These are phyloP conservation scores for Camponotus fellah DNA, from an alignment of 2,888 invertebrate genomes.

Conservation along the genomic window DNA sequence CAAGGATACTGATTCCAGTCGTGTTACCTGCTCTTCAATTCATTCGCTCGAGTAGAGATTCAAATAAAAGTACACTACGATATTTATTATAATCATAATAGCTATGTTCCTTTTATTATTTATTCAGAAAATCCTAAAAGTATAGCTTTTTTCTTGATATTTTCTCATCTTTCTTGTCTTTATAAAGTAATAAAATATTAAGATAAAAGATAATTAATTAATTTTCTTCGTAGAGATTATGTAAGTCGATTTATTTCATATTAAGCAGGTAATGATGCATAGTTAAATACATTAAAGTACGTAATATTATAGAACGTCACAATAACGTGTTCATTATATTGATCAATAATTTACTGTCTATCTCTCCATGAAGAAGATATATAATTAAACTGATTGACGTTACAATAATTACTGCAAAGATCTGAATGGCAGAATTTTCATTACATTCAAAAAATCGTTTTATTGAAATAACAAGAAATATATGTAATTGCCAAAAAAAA, in stretches of 20 bases:
- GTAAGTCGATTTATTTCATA: neutral
- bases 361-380: neutral
- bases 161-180: neutral
- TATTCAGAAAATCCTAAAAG: neutral
- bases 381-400: neutral
- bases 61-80: neutral
- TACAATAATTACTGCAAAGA: neutral
- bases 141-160: neutral
- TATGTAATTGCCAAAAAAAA: neutral
- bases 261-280: neutral
- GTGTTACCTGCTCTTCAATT: neutral
- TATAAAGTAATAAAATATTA: neutral
- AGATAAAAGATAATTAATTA: neutral
- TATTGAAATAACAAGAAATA: neutral
- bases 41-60: neutral
- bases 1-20: neutral
- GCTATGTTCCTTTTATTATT: neutral
- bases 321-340: neutral
- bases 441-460: neutral
- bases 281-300: neutral
- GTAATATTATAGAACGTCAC: neutral
- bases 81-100: constrained; percentile 11
- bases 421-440: neutral
- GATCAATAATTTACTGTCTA: neutral
- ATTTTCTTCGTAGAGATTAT: neutral